Percentiles rank a stretch among this genome's conserved stretches.
These are phyloP conservation scores for Leptinotarsa undecemlineata DNA, from an alignment of 1,140 invertebrate genomes.

Conservation along the genomic window DNA sequence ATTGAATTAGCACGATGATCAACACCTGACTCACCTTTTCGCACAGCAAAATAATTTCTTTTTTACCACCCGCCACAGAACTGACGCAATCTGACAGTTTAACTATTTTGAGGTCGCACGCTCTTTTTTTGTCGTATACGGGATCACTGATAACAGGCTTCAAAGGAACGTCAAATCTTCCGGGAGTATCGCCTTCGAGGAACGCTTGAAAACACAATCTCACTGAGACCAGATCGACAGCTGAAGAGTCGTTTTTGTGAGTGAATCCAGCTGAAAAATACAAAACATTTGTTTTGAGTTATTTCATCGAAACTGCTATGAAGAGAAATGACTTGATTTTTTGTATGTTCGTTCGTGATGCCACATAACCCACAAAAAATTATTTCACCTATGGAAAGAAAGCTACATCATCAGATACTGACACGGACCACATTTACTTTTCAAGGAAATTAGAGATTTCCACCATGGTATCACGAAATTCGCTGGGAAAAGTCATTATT, in stretches of 20 bases:
- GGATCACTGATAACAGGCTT: constrained; percentile 86
- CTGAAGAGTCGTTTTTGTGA: constrained; percentile 79
- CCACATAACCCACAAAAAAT: too few relatives aligned
- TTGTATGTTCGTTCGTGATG: too few relatives aligned
- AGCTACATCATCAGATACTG: too few relatives aligned
- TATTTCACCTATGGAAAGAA: too few relatives aligned
- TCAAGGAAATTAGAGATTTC: too few relatives aligned
- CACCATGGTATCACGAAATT: too few relatives aligned
- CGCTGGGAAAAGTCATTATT: too few relatives aligned
- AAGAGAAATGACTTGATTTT: too few relatives aligned
- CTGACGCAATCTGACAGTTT: constrained; percentile 85
- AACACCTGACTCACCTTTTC: constrained; percentile 71
- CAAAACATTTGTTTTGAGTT: neutral
- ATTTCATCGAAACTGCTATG: too few relatives aligned
- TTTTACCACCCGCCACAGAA: constrained; percentile 79
- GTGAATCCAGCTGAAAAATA: constrained; percentile 77
- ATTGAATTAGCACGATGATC: neutral
- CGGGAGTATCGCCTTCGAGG: constrained; percentile 71
- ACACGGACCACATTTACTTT: too few relatives aligned
- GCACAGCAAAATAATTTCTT: constrained; percentile 89
- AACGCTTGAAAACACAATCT: constrained; percentile 96
- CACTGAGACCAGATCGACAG: constrained; percentile 92
- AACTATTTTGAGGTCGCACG: constrained; percentile 88
- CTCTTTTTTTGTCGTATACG: constrained; percentile 96
- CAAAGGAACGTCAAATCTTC: constrained; percentile 79